These are phyloP conservation scores for Syritta pipiens DNA, from an alignment of 2,888 invertebrate genomes.

Conservation along the genomic window DNA sequence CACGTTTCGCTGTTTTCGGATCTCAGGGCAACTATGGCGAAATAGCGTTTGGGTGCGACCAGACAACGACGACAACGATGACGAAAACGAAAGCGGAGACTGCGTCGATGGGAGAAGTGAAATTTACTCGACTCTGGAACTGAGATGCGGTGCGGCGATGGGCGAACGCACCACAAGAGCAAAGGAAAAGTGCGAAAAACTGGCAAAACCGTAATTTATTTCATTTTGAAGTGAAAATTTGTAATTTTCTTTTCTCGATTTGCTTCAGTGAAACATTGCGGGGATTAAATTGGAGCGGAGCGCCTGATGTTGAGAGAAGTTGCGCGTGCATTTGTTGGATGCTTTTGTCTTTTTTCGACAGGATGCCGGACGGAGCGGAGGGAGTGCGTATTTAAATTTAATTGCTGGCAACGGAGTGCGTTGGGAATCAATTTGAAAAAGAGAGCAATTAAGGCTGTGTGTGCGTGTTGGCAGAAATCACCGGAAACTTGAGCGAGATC, in stretches of 20 bases:
- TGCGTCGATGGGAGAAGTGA: neutral
- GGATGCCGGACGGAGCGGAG: neutral
- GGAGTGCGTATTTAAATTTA: slow-evolving; percentile 47
- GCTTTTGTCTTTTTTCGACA: slow-evolving; percentile 45
- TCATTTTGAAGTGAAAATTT: slow-evolving; percentile 59
- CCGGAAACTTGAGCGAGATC: too few species aligned
- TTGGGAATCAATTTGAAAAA: slow-evolving; percentile 30
- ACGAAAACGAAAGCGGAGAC: neutral
- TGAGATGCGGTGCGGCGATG: neutral
- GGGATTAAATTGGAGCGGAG: slow-evolving; percentile 61
- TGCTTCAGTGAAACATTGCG: slow-evolving; percentile 65
- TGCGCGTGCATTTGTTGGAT: slow-evolving; percentile 38
- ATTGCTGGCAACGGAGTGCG: slow-evolving; percentile 35
- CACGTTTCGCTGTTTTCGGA: neutral
- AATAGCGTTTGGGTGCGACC: slow-evolving; percentile 7
- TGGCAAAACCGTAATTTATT: slow-evolving; percentile 48
- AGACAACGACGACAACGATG: neutral
- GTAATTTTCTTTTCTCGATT: slow-evolving; percentile 64
- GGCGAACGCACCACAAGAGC: neutral
- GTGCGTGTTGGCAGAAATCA: too few species aligned
- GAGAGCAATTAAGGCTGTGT: too few species aligned
- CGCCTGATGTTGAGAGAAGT: neutral
- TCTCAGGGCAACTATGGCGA: neutral
- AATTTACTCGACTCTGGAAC: too few species aligned
- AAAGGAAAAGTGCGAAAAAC: slow-evolving; percentile 57